Conservation (phyloP, 30 jellyfish, hydroid and myxozoan genomes). For the Hydractinia echinata region DNA sequence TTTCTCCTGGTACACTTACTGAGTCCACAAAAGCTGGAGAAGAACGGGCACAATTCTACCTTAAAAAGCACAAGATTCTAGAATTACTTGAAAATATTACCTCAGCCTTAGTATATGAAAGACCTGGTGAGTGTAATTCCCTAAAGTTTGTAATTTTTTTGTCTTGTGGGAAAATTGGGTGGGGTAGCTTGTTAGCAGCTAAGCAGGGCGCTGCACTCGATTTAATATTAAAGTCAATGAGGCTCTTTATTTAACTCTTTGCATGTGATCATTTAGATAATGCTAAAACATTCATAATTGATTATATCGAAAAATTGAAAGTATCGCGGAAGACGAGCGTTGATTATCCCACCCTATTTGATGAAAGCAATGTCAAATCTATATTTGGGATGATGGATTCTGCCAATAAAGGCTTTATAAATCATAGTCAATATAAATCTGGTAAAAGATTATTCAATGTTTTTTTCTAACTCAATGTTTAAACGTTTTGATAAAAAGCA, state of each 20-base stretch:
- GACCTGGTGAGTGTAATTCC: constrained; percentile 59
- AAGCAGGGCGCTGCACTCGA: too few relatives aligned
- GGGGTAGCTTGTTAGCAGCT: too few relatives aligned
- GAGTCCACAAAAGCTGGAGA: neutral
- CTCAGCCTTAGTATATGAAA: constrained; percentile 67
- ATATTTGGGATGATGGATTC: constrained; percentile 82
- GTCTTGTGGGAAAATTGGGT: neutral
- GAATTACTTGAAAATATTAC: constrained; percentile 70
- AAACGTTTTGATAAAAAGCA: too few relatives aligned
- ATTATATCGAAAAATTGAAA: constrained; percentile 52
- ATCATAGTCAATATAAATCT: constrained; percentile 56
- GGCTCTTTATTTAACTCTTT: neutral
- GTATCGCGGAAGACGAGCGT: constrained; percentile 47
- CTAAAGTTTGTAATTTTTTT: neutral
- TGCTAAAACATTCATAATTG: constrained; percentile 75
- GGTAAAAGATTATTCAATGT: constrained; percentile 31
- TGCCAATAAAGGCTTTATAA: constrained; percentile 61
- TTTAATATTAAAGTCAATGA: too few relatives aligned
- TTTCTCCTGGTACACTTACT: too few relatives aligned
- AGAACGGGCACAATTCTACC: constrained; percentile 67
- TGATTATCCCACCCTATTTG: constrained; percentile 75
- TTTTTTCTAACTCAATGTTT: too few relatives aligned
- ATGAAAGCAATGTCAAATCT: constrained; percentile 64
- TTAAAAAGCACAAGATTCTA: constrained; percentile 58
- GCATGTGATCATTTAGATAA: constrained; percentile 30